Percentiles rank a stretch among this genome's conserved stretches.
Conservation (phyloP, 2,888 invertebrate genomes). For the Cryptosula pallasiana region DNA sequence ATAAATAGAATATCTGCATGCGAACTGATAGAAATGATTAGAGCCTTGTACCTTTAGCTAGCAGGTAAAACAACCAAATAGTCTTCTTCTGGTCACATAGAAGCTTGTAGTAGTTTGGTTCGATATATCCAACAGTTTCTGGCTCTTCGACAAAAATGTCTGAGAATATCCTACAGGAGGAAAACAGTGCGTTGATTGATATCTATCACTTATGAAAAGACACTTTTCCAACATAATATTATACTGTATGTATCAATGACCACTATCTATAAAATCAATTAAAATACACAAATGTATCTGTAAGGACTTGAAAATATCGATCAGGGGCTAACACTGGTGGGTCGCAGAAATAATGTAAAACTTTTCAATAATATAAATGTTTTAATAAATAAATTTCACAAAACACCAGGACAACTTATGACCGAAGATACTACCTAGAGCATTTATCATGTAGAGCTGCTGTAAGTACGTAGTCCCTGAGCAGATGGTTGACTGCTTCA, state of each 20-base stretch:
- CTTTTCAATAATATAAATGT: background rate
- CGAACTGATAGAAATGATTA: no score
- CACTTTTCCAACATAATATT: background rate
- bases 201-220: background rate
- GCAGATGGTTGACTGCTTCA: background rate
- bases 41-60: slow-evolving; percentile 20
- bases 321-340: background rate
- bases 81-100: background rate
- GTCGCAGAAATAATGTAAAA: background rate
- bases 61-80: background rate
- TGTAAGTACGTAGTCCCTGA: slow-evolving; percentile 2
- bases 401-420: no score
- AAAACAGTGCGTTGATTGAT: no score
- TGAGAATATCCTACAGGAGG: background rate
- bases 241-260: background rate
- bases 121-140: background rate
- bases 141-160: slow-evolving; percentile 18
- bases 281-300: no score
- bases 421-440: no score
- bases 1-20: no score
- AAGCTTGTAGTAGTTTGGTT: slow-evolving; percentile 9
- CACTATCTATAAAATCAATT: background rate
- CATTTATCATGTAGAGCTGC: slow-evolving; percentile 11
- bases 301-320: no score
- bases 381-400: no score